phyloP scores from a whole-genome alignment of 2,888 invertebrate species.

The Chalcis sispes region DNA sequence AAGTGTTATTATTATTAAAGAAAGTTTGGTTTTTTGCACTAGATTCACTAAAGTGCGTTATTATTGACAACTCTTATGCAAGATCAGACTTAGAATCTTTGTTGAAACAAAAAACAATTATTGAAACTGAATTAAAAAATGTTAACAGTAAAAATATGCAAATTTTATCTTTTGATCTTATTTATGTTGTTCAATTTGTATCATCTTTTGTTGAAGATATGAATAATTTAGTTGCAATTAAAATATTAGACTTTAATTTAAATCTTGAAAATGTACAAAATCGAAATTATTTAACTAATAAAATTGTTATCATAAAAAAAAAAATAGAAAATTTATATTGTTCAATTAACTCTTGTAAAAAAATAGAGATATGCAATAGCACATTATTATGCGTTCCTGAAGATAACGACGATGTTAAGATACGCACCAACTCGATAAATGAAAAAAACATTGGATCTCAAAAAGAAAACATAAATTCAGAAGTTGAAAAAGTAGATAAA shows the following conservation, averaged over 20 bases:
- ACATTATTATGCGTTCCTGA: neutral
- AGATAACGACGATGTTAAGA: slow-evolving; percentile 1
- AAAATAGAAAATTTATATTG: slow-evolving; percentile 36
- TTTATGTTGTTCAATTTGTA: slow-evolving; percentile 38
- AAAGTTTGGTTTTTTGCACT: slow-evolving; percentile 31
- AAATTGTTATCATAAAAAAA: slow-evolving; percentile 37
- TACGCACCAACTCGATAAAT: too few relatives aligned
- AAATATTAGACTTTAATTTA: neutral
- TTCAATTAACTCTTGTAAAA: slow-evolving; percentile 9
- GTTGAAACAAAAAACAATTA: slow-evolving; percentile 21
- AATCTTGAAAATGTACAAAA: neutral
- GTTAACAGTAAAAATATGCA: slow-evolving; percentile 22
- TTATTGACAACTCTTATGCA: neutral
- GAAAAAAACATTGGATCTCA: neutral
- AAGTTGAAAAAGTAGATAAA: slow-evolving; percentile 9
- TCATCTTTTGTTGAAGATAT: slow-evolving; percentile 10
- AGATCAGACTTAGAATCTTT: slow-evolving; percentile 26
- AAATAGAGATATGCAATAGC: neutral
- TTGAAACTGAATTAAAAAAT: slow-evolving; percentile 45
- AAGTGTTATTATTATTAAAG: slow-evolving; percentile 40
- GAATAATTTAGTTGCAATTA: slow-evolving; percentile 3
- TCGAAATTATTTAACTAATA: slow-evolving; percentile 4
- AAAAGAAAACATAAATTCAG: neutral
- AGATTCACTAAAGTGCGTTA: slow-evolving; percentile 20
- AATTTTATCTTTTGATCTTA: slow-evolving; percentile 38